Conservation (phyloP, 2,797 vertebrate species). For the Lithobates sylvaticus region DNA sequence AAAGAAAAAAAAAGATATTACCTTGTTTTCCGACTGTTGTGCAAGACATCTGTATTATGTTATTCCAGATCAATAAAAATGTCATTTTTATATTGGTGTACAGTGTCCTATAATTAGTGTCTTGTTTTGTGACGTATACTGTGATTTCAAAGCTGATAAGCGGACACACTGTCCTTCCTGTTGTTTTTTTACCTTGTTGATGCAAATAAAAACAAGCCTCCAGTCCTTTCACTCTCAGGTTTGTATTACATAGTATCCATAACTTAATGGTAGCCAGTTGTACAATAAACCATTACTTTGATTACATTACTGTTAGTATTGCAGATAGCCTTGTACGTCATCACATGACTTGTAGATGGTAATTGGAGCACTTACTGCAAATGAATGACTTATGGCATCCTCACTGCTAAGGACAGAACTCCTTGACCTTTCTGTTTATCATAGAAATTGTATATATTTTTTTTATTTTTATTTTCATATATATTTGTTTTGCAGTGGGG, state of each 20-base stretch:
- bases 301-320: background rate
- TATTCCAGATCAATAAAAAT: background rate
- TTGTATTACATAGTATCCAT: background rate
- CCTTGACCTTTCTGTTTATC: background rate
- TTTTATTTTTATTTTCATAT: background rate
- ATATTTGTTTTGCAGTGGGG: background rate
- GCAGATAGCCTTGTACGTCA: conserved; percentile 21
- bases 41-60: background rate
- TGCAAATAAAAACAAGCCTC: background rate
- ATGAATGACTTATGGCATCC: background rate
- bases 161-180: no score
- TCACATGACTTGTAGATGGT: conserved; percentile 31
- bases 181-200: background rate
- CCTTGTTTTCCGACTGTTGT: background rate
- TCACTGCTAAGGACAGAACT: background rate
- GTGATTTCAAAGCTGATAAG: background rate
- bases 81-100: background rate
- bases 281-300: background rate
- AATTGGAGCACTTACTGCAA: conserved; percentile 22
- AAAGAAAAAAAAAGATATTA: background rate
- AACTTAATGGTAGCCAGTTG: background rate
- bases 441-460: background rate
- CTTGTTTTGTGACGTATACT: background rate
- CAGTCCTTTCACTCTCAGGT: background rate
- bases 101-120: background rate